Percentiles rank a stretch among this genome's conserved stretches.
phyloP scores from a whole-genome alignment of 2,113 vertebrate genomes.

The Syngnathus typhle region DNA sequence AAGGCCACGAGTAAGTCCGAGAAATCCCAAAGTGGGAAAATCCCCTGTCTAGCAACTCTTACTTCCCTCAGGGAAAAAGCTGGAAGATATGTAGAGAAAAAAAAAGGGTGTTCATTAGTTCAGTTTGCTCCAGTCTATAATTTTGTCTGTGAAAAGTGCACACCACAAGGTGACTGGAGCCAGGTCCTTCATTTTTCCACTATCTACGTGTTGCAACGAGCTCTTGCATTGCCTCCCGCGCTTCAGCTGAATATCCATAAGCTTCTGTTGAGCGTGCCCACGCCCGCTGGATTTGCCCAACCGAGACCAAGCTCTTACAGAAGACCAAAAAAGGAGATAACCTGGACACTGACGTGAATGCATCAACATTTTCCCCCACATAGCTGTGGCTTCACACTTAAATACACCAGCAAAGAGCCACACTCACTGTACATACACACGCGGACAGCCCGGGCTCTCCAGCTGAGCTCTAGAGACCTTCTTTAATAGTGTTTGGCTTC shows the following conservation, averaged over 20 bases:
- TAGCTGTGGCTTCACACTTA: slow-evolving; percentile 12
- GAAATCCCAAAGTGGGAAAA: not conserved
- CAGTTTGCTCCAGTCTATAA: slow-evolving; percentile 22
- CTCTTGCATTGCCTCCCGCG: slow-evolving; percentile 44
- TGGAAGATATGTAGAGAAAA: not conserved
- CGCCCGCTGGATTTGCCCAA: slow-evolving; percentile 61
- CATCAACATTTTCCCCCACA: slow-evolving; percentile 26
- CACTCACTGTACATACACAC: slow-evolving; percentile 23
- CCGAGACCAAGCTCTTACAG: slow-evolving; percentile 50
- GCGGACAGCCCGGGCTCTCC: slow-evolving; percentile 5
- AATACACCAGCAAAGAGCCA: slow-evolving; percentile 21
- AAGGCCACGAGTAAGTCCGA: not conserved
- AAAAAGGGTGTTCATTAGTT: not conserved
- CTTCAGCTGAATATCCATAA: slow-evolving; percentile 52
- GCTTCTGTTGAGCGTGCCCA: slow-evolving; percentile 51
- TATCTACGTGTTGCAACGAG: slow-evolving; percentile 43
- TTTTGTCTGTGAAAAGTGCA: slow-evolving; percentile 47
- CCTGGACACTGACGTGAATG: slow-evolving; percentile 20
- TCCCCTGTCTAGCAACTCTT: not conserved
- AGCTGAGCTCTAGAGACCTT: slow-evolving; percentile 40
- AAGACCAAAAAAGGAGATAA: slow-evolving; percentile 46
- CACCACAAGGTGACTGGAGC: slow-evolving; percentile 60
- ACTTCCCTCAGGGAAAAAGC: not conserved
- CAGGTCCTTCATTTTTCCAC: slow-evolving; percentile 53
- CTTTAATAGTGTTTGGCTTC: slow-evolving; percentile 63